phyloP scores from a whole-genome alignment of 2,797 vertebrate species.

The Danionella dracula region DNA sequence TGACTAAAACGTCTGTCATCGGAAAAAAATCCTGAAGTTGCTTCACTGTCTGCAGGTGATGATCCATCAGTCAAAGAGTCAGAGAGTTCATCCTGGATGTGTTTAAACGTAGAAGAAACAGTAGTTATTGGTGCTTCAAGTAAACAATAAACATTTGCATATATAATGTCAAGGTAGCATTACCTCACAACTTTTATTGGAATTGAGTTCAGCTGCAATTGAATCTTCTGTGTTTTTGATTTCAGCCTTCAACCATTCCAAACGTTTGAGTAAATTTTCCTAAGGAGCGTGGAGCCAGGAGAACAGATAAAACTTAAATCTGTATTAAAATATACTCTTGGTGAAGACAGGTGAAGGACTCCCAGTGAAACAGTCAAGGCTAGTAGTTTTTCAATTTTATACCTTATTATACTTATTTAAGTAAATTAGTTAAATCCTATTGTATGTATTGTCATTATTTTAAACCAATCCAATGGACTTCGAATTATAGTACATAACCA shows the following conservation, averaged over 20 bases:
- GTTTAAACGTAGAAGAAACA: background rate
- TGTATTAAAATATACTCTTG: no score
- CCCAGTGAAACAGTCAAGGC: no score
- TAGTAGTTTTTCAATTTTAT: no score
- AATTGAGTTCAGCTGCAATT: background rate
- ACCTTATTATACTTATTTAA: no score
- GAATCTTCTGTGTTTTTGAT: background rate
- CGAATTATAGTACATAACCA: no score
- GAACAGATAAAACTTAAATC: no score
- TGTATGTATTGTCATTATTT: no score
- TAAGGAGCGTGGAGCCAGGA: background rate
- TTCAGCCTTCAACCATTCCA: conserved; percentile 15
- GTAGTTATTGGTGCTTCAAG: no score
- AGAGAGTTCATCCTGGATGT: background rate
- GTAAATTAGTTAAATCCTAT: no score
- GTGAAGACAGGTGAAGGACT: no score
- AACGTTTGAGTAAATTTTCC: conserved; percentile 1
- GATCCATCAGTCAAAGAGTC: background rate
- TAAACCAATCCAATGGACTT: no score
- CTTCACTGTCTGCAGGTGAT: background rate
- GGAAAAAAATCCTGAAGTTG: background rate
- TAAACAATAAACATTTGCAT: no score
- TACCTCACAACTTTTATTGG: background rate
- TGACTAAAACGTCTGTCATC: background rate
- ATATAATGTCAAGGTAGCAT: background rate